A percentile compares a stretch with the other conserved stretches of the same genome.
Conservation (phyloP, 2,113 vertebrate species). For the Macrotis lagotis region DNA sequence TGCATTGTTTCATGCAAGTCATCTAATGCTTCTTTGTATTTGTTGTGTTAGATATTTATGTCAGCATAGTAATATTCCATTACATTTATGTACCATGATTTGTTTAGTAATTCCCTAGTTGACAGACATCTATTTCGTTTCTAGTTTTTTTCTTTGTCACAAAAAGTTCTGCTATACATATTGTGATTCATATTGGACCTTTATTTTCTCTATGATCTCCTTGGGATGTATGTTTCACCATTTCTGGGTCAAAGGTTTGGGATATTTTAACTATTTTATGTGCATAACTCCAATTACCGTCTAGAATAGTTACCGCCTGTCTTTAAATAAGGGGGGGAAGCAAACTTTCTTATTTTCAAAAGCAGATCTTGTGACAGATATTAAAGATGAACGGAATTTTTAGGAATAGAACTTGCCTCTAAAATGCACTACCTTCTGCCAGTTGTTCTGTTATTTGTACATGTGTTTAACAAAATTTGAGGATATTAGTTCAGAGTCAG, state of each 20-base stretch:
- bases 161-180: background rate
- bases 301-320: background rate
- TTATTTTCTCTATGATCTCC: background rate
- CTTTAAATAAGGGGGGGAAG: too few species aligned
- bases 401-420: background rate
- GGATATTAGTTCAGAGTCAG: too few species aligned
- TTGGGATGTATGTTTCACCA: background rate
- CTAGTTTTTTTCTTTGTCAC: background rate
- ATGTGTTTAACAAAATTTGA: background rate
- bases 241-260: background rate
- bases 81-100: background rate
- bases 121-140: background rate
- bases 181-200: background rate
- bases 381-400: background rate
- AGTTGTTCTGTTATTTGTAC: background rate
- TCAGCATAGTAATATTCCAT: background rate
- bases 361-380: background rate
- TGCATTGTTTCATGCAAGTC: background rate
- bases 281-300: background rate
- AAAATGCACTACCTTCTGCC: background rate
- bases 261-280: background rate
- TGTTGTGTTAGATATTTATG: background rate
- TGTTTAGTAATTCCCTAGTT: background rate
- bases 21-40: background rate
- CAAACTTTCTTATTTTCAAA: constrained; percentile 6